phyloP scores from a whole-genome alignment of 2,113 vertebrate genomes.

The Takifugu flavidus region DNA sequence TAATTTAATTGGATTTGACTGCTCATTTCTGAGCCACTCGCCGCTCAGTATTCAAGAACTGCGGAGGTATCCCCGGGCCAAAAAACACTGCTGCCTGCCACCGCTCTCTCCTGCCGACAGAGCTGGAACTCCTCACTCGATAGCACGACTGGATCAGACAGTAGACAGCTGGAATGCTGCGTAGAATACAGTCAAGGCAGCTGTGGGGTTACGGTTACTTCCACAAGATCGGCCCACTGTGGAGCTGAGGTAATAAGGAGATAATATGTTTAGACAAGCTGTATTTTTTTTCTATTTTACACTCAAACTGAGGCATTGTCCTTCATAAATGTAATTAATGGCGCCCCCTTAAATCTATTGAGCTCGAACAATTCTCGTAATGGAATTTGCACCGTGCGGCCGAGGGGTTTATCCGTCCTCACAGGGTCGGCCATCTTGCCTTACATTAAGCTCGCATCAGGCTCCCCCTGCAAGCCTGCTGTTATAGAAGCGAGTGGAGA shows the following conservation, averaged over 20 bases:
- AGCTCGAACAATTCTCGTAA: slow-evolving; percentile 15
- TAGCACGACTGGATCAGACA: slow-evolving; percentile 31
- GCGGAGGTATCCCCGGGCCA: slow-evolving; percentile 61
- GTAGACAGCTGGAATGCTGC: background rate
- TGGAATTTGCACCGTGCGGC: slow-evolving; percentile 23
- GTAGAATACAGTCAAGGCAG: background rate
- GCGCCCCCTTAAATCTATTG: slow-evolving; percentile 10
- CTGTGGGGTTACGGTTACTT: background rate
- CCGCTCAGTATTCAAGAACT: slow-evolving; percentile 64
- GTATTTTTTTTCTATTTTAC: slow-evolving; percentile 29
- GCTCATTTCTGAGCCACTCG: slow-evolving; percentile 74
- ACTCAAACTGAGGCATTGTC: slow-evolving; percentile 22
- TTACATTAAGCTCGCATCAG: slow-evolving; percentile 34
- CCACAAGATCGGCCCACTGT: slow-evolving; percentile 1
- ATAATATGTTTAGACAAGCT: slow-evolving; percentile 29
- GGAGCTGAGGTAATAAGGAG: slow-evolving; percentile 20
- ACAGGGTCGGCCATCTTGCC: slow-evolving; percentile 54
- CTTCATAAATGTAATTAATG: slow-evolving; percentile 30
- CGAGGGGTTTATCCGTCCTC: slow-evolving; percentile 45
- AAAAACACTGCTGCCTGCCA: slow-evolving; percentile 37
- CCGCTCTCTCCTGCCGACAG: slow-evolving; percentile 45
- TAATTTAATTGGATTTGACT: slow-evolving; percentile 77
- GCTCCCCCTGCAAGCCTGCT: slow-evolving; percentile 47
- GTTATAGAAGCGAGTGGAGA: slow-evolving; percentile 26
- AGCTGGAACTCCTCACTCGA: slow-evolving; percentile 38